phyloP scores from a whole-genome alignment of 2,888 invertebrate genomes.

The Pediacus dermestoides region DNA sequence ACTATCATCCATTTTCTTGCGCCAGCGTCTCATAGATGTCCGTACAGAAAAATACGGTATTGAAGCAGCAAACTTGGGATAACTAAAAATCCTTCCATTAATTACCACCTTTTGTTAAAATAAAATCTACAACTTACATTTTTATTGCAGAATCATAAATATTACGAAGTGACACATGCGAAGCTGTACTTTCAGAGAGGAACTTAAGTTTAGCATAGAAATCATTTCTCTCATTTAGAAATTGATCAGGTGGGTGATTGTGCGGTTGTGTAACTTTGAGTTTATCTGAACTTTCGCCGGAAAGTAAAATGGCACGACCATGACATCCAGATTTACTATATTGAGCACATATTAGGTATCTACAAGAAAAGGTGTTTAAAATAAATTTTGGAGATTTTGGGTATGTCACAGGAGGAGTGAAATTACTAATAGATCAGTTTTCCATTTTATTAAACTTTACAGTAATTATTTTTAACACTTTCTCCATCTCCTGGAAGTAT shows the following conservation, averaged over 20 bases:
- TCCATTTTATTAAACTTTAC: too few species aligned
- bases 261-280: constrained; percentile 29
- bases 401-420: too few species aligned
- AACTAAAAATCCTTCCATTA: constrained; percentile 13
- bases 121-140: constrained; percentile 7
- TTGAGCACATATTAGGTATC: constrained; percentile 33
- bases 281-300: constrained; percentile 22
- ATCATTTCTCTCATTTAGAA: constrained; percentile 18
- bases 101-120: constrained; percentile 1
- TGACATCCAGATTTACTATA: constrained; percentile 29
- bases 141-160: constrained; percentile 15
- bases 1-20: constrained; percentile 18
- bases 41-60: constrained; percentile 26
- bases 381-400: too few species aligned
- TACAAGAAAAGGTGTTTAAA: constrained; percentile 19
- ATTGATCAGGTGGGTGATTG: constrained; percentile 34
- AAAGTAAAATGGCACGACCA: constrained; percentile 29
- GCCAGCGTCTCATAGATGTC: constrained; percentile 31
- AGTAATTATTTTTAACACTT: too few species aligned
- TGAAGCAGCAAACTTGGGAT: constrained; percentile 17
- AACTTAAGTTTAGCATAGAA: constrained; percentile 17
- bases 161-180: constrained; percentile 3
- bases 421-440: too few species aligned
- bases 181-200: not conserved
- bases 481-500: too few species aligned